These are phyloP conservation scores for Lophura swinhoii DNA, from an alignment of 2,797 vertebrate species.

Conservation along the genomic window DNA sequence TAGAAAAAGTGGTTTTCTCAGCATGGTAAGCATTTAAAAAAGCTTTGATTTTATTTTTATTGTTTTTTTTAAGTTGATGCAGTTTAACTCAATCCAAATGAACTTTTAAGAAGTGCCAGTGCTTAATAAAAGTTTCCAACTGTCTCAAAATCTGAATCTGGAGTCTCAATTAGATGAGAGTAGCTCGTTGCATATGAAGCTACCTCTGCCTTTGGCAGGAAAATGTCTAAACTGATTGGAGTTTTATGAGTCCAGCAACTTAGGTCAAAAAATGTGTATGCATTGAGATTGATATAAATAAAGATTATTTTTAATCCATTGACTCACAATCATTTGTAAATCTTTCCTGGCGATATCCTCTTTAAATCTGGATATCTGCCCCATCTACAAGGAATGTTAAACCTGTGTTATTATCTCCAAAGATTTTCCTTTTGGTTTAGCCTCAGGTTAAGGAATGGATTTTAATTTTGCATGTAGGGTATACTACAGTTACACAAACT, in stretches of 20 bases:
- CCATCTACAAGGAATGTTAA: neutral
- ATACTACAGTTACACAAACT: neutral
- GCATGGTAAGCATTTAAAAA: neutral
- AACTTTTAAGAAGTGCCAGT: slow-evolving; percentile 61
- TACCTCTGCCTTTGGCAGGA: slow-evolving; percentile 33
- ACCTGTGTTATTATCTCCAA: neutral
- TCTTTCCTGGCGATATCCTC: slow-evolving; percentile 26
- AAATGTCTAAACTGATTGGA: neutral
- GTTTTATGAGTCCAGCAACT: slow-evolving; percentile 9
- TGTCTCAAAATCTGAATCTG: slow-evolving; percentile 57
- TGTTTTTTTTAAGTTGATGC: neutral
- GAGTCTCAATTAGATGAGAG: slow-evolving; percentile 33
- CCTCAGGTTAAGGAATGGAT: neutral
- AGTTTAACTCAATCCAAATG: slow-evolving; percentile 35
- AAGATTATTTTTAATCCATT: neutral
- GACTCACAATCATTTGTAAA: neutral
- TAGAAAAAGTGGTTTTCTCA: neutral
- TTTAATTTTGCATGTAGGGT: neutral
- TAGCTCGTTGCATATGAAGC: slow-evolving; percentile 19
- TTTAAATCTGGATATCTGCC: slow-evolving; percentile 15
- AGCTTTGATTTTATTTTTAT: neutral
- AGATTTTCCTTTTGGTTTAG: slow-evolving; percentile 21
- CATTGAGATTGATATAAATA: neutral
- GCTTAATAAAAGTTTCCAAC: slow-evolving; percentile 72
- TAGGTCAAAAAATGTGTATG: neutral